Base-by-base conservation (phyloP, 1,140 invertebrate species). In the Nymphalis io region DNA sequence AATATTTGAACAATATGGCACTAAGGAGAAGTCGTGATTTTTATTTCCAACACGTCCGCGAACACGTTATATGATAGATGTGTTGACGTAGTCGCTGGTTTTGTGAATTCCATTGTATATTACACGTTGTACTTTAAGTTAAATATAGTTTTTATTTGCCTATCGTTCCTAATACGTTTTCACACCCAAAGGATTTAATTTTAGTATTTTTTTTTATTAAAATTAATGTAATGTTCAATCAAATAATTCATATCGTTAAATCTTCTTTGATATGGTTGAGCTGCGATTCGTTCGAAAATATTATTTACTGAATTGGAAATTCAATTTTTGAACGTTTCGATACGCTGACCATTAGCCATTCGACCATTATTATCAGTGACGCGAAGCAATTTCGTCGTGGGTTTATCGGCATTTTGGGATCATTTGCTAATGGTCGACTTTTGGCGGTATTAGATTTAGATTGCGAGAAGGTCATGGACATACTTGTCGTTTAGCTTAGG, bases 41-140 rank as follows among this genome's bases (percentile, higher is more conserved):
- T 68, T 68, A 62, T 68, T 62, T 62, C 38, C 27, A 48, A 62
- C 67, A 68, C 67, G 67, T 68, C 15, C 15, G n/a, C n/a, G n/a
- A n/a, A n/a, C n/a, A 20, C 5, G 27, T 33, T 8, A 21, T 42
- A n/a, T 57, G 51, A 44, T 61, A 68, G 60, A 62, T 68, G 67
- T 21, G 20, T 68, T 58, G 64, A 66, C 64, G 55, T 18, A 59
- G 27, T 33, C 27, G 27, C 27, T 53, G 11, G 39, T 16, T 2
- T 39, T 59, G 27, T 63, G 64, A 38, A 48, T 59, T 53, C 55
- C 55, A 58, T 59, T 48, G 64, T 57, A 40, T 46, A 40, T 55
- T 39, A 27, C 21, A 38, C 51, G 10, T 15, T 18, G 16, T 20
- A 11, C 20, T 53, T 38, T 10, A 20, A 10, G 48, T 27, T 42